phyloP scores from a whole-genome alignment of 2,113 vertebrate species.

The Muntiacus reevesi region DNA sequence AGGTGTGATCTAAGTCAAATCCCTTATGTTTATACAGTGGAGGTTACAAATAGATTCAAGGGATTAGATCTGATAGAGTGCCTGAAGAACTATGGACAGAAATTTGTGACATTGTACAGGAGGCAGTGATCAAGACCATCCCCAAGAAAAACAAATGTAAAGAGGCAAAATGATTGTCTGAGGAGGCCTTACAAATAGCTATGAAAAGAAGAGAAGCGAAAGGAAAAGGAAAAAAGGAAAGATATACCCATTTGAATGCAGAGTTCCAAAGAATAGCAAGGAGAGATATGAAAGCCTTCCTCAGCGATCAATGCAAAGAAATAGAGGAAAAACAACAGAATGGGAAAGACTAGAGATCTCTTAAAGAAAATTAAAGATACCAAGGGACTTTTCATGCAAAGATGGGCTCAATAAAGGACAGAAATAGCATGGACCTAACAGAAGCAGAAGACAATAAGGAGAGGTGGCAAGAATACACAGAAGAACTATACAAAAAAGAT shows the following conservation, averaged over 20 bases:
- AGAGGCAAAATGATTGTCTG: background rate
- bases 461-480: no score
- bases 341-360: background rate
- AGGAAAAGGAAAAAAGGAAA: background rate
- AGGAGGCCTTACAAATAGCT: background rate
- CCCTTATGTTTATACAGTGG: background rate
- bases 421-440: no score
- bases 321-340: background rate
- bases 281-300: background rate
- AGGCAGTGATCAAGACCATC: background rate
- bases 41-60: background rate
- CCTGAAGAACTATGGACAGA: background rate
- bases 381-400: background rate
- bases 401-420: no score
- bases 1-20: background rate
- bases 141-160: background rate
- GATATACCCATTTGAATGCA: background rate
- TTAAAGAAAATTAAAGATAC: background rate
- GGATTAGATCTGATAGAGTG: background rate
- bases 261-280: background rate
- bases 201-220: background rate
- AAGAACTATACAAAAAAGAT: no score
- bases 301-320: background rate
- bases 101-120: background rate
- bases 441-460: no score